Evolutionary conservation across 2,888 invertebrate genomes (phyloP), one percentile per base, ranked within the genome.

Genomic region (Hipparchia sbordonii): DNA sequence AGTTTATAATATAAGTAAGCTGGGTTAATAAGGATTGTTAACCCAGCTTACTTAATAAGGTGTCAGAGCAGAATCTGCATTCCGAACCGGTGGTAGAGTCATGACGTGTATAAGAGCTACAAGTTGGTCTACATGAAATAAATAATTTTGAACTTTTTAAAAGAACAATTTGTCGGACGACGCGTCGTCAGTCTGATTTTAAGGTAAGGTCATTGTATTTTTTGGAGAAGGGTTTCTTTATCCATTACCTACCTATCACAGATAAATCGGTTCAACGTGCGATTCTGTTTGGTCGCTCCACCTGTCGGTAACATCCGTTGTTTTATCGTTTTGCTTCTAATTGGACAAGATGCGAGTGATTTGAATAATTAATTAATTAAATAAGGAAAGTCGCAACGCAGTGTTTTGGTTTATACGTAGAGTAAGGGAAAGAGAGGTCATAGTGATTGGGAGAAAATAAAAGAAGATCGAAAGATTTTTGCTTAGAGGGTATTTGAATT

Each of bases 301-400:
- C 82, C 84, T 85, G 85, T 79, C 10, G 52, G 33, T 52, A 65
- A 85, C 86, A 85, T 90, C 88, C 89, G 83, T 77, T 80, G 79
- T 70, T 75, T 79, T 76, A 78, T 79, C 79, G 78, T 82, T 84
- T 82, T 80, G 77, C 79, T 81, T 84, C 83, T 82, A 84, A 85
- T 85, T 84, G 82, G 79, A 79, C 77, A 74, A 78, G 81, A 84
- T 81, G 74, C 73, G 65, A 76, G 72, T 76, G 79, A 82, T 85
- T 84, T 84, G 80, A 84, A 86, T 84, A 81, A 67, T 57, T 45
- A 56, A 67, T 5, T 39, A 23, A 39, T 56, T 7, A 66, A 66
- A 56, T 57, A 83, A 80, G 72, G 80, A 82, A 81, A 77, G 77
- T 77, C 78, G 78, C 57, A 57, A 23, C 46, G 57, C 13, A 13